Evolutionary conservation across 2,888 invertebrate species (phyloP), one percentile per base, ranked within the genome.

Genomic region (Aphidius colemani): DNA sequence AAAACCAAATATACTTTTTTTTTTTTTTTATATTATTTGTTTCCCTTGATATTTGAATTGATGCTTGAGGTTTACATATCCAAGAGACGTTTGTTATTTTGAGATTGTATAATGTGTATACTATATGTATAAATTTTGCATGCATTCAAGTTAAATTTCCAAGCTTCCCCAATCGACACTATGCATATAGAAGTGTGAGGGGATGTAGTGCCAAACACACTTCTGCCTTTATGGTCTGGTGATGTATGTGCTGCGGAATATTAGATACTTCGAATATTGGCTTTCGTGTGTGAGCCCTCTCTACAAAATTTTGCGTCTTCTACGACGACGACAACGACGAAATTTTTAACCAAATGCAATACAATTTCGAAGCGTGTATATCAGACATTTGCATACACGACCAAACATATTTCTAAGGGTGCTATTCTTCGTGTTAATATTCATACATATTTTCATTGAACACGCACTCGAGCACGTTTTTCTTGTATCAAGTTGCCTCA

Each of bases 201-300:
- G 18, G 18, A 7, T 44, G 45, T 56, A 18, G n/a, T 46, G 56
- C 30, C 30, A 30, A 30, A 30, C 5, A 30, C 30, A 30, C 30
- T 30, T 30, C 5, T 56, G 56, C 56, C 45, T 56, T 56, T 45
- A 45, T 13, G 45, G 39, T 45, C 45, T 56, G 56, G 45, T 45
- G 56, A 56, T 56, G 56, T 56, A 56, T 56, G 46, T 56, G 56
- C 58, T 53, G 49, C 48, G 74, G 72, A 72, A 73, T 78, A 77
- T 78, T 74, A 75, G 72, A 74, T 76, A 75, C 73, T 77, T 77
- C 68, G 75, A 75, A 78, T 78, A 78, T 78, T 77, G 75, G 75
- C 69, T 67, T 63, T 66, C 61, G 39, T 57, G 45, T 45, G 41
- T 44, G 56, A 56, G 11, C 45, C 13, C 59, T 53, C 6, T 18